Percentiles rank a stretch among this genome's conserved stretches.
Evolutionary conservation across 53 echinoderm and acorn worm species (phyloP).

Genomic region (Holothuria leucospilota): DNA sequence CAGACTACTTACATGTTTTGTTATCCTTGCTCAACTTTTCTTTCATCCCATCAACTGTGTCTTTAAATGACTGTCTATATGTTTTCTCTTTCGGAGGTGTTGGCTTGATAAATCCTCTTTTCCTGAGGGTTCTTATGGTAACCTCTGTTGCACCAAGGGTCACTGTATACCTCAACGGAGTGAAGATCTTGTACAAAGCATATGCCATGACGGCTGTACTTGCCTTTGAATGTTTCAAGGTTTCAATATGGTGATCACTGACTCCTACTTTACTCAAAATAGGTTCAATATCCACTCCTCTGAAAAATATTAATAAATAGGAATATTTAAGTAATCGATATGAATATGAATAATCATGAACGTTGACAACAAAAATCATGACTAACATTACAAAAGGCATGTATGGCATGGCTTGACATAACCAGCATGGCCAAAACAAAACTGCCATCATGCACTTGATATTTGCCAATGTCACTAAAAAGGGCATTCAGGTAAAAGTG

Average conservation of each 20-base stretch:
- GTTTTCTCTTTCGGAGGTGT: conserved; percentile 87
- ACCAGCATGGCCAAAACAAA: too few relatives aligned
- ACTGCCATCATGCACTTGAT: too few relatives aligned
- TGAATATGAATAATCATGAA: too few relatives aligned
- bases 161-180: conserved; percentile 93
- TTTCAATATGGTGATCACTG: conserved; percentile 80
- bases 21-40: conserved; percentile 64
- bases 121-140: conserved; percentile 77
- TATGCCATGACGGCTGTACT: conserved; percentile 94
- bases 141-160: conserved; percentile 87
- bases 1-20: conserved; percentile 2
- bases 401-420: too few relatives aligned
- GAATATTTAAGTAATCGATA: too few relatives aligned
- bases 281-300: conserved; percentile 90
- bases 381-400: too few relatives aligned
- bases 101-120: conserved; percentile 80
- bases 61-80: conserved; percentile 82
- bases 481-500: too few relatives aligned
- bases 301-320: conserved; percentile 17
- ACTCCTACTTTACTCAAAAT: conserved; percentile 76
- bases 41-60: conserved; percentile 79
- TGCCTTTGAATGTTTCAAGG: conserved; percentile 79
- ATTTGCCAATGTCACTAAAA: too few relatives aligned
- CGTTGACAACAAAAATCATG: too few relatives aligned
- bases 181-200: conserved; percentile 94